Conservation (phyloP, 2,888 invertebrate genomes). For the Leuctra nigra region DNA sequence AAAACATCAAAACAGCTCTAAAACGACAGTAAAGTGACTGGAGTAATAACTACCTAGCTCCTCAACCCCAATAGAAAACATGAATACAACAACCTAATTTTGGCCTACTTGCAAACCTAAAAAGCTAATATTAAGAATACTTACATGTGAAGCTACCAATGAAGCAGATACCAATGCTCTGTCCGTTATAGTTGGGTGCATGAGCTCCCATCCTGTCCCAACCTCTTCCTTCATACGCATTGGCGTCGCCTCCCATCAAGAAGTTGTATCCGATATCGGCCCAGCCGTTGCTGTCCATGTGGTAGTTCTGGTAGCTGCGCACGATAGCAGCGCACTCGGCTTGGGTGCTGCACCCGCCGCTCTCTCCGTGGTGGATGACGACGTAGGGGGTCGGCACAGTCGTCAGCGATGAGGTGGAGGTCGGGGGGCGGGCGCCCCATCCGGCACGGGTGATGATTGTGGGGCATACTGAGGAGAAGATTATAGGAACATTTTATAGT, state of each 20-base stretch:
- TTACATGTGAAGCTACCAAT: slow-evolving; percentile 44
- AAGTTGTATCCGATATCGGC: slow-evolving; percentile 43
- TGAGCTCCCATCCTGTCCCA: slow-evolving; percentile 43
- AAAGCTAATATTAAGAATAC: too few species aligned
- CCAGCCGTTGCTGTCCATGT: slow-evolving; percentile 39
- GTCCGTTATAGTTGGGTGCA: slow-evolving; percentile 40
- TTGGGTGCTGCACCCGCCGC: slow-evolving; percentile 34
- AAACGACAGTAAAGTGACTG: too few species aligned
- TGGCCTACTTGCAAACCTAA: too few species aligned
- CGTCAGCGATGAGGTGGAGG: slow-evolving; percentile 24
- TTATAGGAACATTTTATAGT: too few species aligned
- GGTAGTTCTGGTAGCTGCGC: slow-evolving; percentile 38
- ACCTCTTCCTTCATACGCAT: slow-evolving; percentile 41
- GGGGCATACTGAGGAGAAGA: slow-evolving; percentile 47
- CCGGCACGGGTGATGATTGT: slow-evolving; percentile 47
- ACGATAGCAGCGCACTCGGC: slow-evolving; percentile 36
- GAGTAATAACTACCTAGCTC: too few species aligned
- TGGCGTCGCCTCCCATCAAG: slow-evolving; percentile 46
- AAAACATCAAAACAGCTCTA: too few species aligned
- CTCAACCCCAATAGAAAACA: too few species aligned
- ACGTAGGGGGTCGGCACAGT: slow-evolving; percentile 37
- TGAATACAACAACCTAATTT: too few species aligned
- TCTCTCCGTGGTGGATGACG: slow-evolving; percentile 40
- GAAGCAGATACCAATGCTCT: slow-evolving; percentile 40
- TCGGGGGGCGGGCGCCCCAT: slow-evolving; percentile 47